phyloP scores from a whole-genome alignment of 2,888 invertebrate genomes.

The Spodoptera exigua region DNA sequence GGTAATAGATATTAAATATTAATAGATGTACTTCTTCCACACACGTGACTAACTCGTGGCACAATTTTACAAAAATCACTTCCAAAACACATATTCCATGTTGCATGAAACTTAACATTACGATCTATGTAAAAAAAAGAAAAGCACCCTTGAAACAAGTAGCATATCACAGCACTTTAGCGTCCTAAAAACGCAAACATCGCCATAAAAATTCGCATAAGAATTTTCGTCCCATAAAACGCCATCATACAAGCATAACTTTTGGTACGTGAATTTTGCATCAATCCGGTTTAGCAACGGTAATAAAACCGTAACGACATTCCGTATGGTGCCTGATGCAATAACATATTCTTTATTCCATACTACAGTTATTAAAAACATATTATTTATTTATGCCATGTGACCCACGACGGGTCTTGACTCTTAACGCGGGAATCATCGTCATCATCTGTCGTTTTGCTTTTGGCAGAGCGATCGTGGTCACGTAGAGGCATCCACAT shows the following conservation, averaged over 20 bases:
- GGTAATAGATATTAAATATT: no score
- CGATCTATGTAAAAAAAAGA: background rate
- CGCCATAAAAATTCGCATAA: conserved; percentile 13
- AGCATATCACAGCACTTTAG: no score
- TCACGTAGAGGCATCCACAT: no score
- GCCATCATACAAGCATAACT: conserved; percentile 26
- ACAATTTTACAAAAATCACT: no score
- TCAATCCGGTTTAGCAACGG: conserved; percentile 19
- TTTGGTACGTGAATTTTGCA: conserved; percentile 23
- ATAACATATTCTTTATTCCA: conserved; percentile 40
- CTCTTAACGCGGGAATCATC: no score
- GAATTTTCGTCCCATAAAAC: conserved; percentile 18
- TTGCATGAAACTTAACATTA: background rate
- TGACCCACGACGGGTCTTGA: no score
- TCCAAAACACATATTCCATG: no score
- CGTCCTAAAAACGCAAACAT: conserved; percentile 3
- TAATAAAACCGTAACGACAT: conserved; percentile 40
- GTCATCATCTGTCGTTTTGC: no score
- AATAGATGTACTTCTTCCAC: no score
- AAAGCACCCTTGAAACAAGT: background rate
- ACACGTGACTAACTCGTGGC: no score
- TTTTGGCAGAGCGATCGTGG: no score
- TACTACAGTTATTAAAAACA: background rate
- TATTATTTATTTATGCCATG: no score
- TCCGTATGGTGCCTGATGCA: conserved; percentile 18